phyloP scores from a whole-genome alignment of 2,113 vertebrate genomes.

The Leucopsar rothschildi region DNA sequence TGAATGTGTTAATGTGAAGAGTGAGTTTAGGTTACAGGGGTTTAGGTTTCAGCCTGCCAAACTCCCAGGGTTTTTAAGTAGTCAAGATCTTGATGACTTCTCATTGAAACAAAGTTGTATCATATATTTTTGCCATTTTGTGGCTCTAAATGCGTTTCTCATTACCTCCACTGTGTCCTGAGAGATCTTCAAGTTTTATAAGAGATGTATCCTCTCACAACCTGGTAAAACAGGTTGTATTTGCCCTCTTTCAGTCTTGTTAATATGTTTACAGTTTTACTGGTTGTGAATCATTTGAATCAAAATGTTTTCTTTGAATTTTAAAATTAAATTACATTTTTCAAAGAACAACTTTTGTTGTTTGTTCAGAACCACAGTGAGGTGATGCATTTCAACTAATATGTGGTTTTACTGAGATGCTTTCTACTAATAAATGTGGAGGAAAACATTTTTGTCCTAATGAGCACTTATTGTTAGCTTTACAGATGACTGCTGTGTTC shows the following conservation, averaged over 20 bases:
- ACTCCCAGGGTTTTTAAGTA: neutral
- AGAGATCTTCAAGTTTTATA: neutral
- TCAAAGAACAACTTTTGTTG: neutral
- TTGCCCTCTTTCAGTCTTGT: neutral
- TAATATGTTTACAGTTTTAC: neutral
- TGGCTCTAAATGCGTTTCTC: neutral
- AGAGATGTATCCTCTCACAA: neutral
- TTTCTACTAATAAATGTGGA: neutral
- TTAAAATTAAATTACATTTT: neutral
- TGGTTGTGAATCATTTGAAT: neutral
- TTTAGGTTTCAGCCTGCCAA: neutral
- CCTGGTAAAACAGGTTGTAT: neutral
- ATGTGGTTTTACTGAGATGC: neutral
- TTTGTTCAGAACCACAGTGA: neutral
- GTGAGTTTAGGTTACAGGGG: neutral
- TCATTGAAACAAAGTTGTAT: neutral
- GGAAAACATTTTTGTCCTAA: neutral
- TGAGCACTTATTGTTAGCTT: neutral
- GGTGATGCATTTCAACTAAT: neutral
- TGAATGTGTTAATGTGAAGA: neutral
- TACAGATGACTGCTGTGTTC: neutral
- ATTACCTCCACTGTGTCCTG: neutral
- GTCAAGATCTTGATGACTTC: neutral
- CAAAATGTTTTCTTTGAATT: neutral
- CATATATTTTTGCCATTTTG: neutral